phyloP scores from a whole-genome alignment of 2,113 vertebrate species.

The Elephantulus edwardii region DNA sequence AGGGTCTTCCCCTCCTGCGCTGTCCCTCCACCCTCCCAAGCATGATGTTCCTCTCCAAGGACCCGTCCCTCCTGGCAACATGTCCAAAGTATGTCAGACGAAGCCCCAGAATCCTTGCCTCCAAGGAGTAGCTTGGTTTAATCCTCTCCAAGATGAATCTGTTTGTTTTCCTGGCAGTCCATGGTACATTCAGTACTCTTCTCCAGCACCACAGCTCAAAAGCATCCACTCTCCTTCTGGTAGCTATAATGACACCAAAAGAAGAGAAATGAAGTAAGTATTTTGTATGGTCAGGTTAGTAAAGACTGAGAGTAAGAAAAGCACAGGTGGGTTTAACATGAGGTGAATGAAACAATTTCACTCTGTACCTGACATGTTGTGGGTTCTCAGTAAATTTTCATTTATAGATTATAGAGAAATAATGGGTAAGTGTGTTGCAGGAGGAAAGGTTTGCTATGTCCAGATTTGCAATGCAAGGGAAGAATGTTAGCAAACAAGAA shows the following conservation, averaged over 20 bases:
- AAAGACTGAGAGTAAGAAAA: background rate
- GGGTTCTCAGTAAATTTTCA: background rate
- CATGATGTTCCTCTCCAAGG: no score
- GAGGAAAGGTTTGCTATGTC: background rate
- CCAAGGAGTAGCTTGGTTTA: no score
- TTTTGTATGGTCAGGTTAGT: background rate
- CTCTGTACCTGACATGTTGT: background rate
- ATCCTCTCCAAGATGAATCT: no score
- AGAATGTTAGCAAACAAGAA: background rate
- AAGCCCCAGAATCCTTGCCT: no score
- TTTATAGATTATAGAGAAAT: background rate
- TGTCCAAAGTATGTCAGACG: no score
- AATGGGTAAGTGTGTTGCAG: background rate
- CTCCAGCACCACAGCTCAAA: no score
- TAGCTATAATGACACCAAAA: slow-evolving; percentile 6
- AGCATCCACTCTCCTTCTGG: no score
- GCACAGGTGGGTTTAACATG: background rate
- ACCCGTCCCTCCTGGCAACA: no score
- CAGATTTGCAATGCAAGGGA: background rate
- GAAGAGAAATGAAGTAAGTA: background rate
- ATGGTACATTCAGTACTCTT: no score
- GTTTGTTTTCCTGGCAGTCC: no score
- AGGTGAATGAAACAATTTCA: background rate
- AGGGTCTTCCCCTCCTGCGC: no score
- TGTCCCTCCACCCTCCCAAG: no score